Percentiles rank a stretch among this genome's conserved stretches.
phyloP scores from a whole-genome alignment of 2,888 invertebrate genomes.

The Apodemia zela region DNA sequence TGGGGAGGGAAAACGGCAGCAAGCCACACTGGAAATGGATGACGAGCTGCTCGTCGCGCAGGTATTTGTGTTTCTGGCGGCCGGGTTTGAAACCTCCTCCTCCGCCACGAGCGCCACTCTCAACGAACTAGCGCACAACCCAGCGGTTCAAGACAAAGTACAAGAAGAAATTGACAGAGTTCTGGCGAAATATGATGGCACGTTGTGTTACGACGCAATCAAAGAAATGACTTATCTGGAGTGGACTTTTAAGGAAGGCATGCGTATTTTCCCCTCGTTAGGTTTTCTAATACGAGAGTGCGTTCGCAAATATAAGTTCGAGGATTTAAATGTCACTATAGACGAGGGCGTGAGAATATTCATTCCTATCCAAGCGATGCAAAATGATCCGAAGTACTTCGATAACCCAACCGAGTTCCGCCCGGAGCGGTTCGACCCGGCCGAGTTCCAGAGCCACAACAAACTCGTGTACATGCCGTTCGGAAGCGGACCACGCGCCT shows the following conservation, averaged over 20 bases:
- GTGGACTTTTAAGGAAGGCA: conserved; percentile 51
- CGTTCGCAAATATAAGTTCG: conserved; percentile 38
- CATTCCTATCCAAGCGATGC: conserved; percentile 44
- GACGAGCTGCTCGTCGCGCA: conserved; percentile 34
- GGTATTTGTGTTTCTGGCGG: conserved; percentile 58
- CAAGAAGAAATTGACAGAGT: conserved; percentile 51
- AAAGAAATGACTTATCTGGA: conserved; percentile 58
- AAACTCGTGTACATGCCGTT: conserved; percentile 57
- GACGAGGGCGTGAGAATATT: conserved; percentile 48
- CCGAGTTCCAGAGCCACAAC: conserved; percentile 37
- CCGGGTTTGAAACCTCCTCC: conserved; percentile 73
- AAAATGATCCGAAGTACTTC: conserved; percentile 54
- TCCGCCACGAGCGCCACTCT: conserved; percentile 58
- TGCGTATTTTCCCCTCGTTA: conserved; percentile 58
- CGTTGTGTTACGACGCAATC: conserved; percentile 52
- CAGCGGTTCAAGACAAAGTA: conserved; percentile 46
- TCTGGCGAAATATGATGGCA: conserved; percentile 41
- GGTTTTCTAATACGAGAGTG: conserved; percentile 46
- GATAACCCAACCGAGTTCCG: conserved; percentile 46
- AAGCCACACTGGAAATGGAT: conserved; percentile 29
- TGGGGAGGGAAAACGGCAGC: conserved; percentile 31
- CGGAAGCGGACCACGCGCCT: conserved; percentile 56
- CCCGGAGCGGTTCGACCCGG: conserved; percentile 52
- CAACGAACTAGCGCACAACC: conserved; percentile 54
- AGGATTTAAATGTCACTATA: neutral